Conservation (phyloP, 2,888 invertebrate genomes). For the Agrilus cyanescens region DNA sequence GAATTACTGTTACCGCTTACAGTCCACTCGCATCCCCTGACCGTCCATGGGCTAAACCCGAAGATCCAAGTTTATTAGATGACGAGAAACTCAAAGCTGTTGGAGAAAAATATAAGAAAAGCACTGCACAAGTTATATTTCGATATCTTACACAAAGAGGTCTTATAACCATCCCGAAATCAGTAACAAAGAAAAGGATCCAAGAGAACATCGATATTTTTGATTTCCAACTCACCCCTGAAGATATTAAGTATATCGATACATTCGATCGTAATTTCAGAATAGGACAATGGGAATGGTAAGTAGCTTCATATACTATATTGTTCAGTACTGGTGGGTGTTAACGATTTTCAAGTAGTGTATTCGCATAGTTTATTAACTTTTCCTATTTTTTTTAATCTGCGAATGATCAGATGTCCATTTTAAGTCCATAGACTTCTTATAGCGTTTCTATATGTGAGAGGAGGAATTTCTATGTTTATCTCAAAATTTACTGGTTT, state of each 20-base stretch:
- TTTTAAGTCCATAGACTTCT: too few relatives aligned
- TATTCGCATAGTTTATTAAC: too few relatives aligned
- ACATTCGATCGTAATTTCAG: conserved; percentile 57
- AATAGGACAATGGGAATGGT: conserved; percentile 5
- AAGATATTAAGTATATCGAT: conserved; percentile 34
- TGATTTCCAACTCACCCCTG: conserved; percentile 44
- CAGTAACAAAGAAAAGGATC: conserved; percentile 45
- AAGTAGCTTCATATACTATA: too few relatives aligned
- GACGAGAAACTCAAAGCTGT: conserved; percentile 35
- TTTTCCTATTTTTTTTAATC: too few relatives aligned
- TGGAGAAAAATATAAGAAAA: conserved; percentile 35
- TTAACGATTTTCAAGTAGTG: too few relatives aligned
- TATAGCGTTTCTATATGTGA: too few relatives aligned
- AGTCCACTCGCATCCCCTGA: conserved; percentile 42
- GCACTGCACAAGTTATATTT: conserved; percentile 38
- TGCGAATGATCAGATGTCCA: too few relatives aligned
- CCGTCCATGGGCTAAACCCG: conserved; percentile 37
- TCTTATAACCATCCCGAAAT: conserved; percentile 45
- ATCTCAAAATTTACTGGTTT: too few relatives aligned
- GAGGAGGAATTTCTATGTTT: too few relatives aligned
- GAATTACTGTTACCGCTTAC: conserved; percentile 41
- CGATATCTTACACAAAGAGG: conserved; percentile 42
- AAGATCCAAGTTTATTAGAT: conserved; percentile 33
- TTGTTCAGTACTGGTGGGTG: too few relatives aligned
- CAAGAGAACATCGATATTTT: conserved; percentile 48